Base-by-base conservation (phyloP, 1,140 invertebrate species). In the Rhysida immarginata region DNA sequence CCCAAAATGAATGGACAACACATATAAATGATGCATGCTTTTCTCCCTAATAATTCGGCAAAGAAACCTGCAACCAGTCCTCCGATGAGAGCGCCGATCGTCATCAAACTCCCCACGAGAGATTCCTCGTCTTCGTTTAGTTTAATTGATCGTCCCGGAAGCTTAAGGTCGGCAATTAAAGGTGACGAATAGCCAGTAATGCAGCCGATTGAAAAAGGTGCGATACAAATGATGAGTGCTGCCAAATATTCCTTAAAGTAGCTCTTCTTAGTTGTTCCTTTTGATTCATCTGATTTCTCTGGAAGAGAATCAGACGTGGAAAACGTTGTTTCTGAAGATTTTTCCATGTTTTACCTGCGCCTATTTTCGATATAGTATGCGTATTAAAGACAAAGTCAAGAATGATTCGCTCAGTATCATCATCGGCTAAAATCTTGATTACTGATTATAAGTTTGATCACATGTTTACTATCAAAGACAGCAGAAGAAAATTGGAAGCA, bases 131-230 rank as follows among this genome's bases (percentile, higher is more conserved):
- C 35, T 41, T 41, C 35, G 35, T 41, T 41, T n/a, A 41, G 11
- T 11, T 41, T n/a, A 11, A 41, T n/a, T 11, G n/a, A 41, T 41
- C n/a, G 11, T 11, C n/a, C 11, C 11, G 63, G 81, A 48, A 73
- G 68, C 21, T 67, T 41, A 11, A 41, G 66, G 2, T 81, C 76
- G 0, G 80, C 77, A 42, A 80, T 71, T 2, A 83, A 83, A 3
- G 84, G 81, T 0, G 85, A 83, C 2, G 84, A 81, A 82, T 85
- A 91, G 21, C 78, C 84, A 2, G 89, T 67, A 18, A 81, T 72
- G n/a, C 11, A 41, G 11, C 35, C 35, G 11, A 41, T 41, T 41
- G 35, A 11, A 11, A 41, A 11, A 11, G 35, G 35, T 41, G 11
- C 35, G 11, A 41, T 41, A 41, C 35, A 41, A 41, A n/a, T n/a